These are phyloP conservation scores for Canis aureus DNA, from an alignment of 2,113 vertebrate species.

Conservation along the genomic window DNA sequence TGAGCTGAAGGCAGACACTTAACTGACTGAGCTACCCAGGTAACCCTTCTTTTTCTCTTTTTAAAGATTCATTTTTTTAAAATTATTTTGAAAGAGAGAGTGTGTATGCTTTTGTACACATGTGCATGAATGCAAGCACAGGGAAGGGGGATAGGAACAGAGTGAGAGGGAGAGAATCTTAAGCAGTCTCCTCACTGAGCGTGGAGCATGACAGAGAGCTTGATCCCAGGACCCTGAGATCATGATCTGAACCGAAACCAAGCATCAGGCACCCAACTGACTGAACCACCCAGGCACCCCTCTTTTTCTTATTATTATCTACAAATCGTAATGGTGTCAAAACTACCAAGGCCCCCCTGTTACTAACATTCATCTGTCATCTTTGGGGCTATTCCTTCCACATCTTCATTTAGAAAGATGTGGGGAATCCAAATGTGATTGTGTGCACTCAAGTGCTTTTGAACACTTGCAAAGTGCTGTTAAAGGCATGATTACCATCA, in stretches of 20 bases:
- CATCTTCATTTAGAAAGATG: neutral
- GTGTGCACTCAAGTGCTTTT: neutral
- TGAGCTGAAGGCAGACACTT: too few species aligned
- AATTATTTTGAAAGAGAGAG: neutral
- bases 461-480: neutral
- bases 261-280: too few species aligned
- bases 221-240: too few species aligned
- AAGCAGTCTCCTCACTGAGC: neutral
- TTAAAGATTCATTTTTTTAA: neutral
- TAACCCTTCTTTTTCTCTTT: too few species aligned
- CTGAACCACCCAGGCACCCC: too few species aligned
- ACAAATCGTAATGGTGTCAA: neutral
- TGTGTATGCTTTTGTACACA: too few species aligned
- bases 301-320: neutral
- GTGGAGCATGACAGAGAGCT: too few species aligned
- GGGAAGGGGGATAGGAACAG: neutral
- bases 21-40: too few species aligned
- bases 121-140: too few species aligned
- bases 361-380: neutral
- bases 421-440: neutral
- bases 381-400: neutral
- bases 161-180: neutral
- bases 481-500: neutral
- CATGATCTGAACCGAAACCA: too few species aligned
- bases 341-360: neutral